Percentiles rank a stretch among this genome's conserved stretches.
Evolutionary conservation across 1,140 invertebrate species (phyloP).

Genomic region (Papilio aristodemus): DNA sequence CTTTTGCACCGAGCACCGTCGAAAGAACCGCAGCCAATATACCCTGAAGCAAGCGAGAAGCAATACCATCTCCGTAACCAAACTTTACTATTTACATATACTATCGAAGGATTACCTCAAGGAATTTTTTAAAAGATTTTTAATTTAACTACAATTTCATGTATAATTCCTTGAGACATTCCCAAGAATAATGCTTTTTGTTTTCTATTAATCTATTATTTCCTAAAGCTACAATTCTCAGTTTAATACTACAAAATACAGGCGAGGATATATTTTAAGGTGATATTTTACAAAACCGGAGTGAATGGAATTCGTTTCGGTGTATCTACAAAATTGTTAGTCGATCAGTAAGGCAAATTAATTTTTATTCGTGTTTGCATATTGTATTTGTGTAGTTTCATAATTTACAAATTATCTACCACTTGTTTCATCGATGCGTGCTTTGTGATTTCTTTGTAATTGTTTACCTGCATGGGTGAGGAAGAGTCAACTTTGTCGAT

Average conservation of each 20-base stretch:
- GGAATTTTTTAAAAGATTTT: slow-evolving; percentile 37
- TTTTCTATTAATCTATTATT: slow-evolving; percentile 58
- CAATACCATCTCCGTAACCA: slow-evolving; percentile 77
- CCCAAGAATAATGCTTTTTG: slow-evolving; percentile 48
- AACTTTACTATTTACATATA: slow-evolving; percentile 76
- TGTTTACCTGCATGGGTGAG: slow-evolving; percentile 90
- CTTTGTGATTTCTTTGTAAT: slow-evolving; percentile 18
- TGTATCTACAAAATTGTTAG: slow-evolving; percentile 75
- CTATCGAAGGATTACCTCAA: slow-evolving; percentile 61
- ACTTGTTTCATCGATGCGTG: slow-evolving; percentile 33
- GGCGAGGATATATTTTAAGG: slow-evolving; percentile 65
- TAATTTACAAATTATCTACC: slow-evolving; percentile 6
- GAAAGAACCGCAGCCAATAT: slow-evolving; percentile 93
- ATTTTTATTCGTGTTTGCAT: slow-evolving; percentile 49
- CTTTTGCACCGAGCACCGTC: slow-evolving; percentile 91
- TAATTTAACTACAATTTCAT: slow-evolving; percentile 26
- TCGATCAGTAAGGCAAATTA: slow-evolving; percentile 66
- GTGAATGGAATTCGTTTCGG: slow-evolving; percentile 47
- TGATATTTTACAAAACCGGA: slow-evolving; percentile 66
- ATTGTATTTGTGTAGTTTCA: slow-evolving; percentile 39
- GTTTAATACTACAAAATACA: slow-evolving; percentile 52
- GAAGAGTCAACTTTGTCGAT: slow-evolving; percentile 93
- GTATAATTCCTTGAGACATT: slow-evolving; percentile 54
- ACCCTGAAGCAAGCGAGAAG: slow-evolving; percentile 86
- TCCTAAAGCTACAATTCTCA: slow-evolving; percentile 57